Base-by-base conservation (phyloP, 2,888 invertebrate genomes). In the Drosophila glabriapex region DNA sequence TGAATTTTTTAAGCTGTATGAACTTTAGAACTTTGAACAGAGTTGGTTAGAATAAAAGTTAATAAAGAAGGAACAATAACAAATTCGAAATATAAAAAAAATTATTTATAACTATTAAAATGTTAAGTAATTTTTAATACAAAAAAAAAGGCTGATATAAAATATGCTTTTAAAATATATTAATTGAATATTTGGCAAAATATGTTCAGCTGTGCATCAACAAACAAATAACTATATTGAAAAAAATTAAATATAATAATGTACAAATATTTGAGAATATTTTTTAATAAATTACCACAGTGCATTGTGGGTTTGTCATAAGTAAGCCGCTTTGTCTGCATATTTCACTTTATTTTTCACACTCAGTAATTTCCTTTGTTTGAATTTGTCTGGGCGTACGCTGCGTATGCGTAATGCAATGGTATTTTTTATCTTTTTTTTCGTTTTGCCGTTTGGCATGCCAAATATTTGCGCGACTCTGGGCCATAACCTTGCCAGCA, bases 331-430 rank as follows among this genome's bases (percentile, higher is more conserved):
- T 76, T 77, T 77, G 60, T 52, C 59, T 55, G 81, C 66, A 76
- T 72, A 83, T 83, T 81, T 83, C 78, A 78, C 83, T 83, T 83
- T 83, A 90, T 80, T 77, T 89, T 90, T 90, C 84, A 83, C 86
- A 87, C 91, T 82, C 78, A 76, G 80, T 90, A 89, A 87, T 86
- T 86, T 89, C 52, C 77, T 77, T 77, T 78, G 78, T 81, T 81
- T 60, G 58, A 71, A 62, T 69, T 63, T 66, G 82, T 68, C 37
- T 39, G 60, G 85, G 85, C 82, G 78, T 71, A 68, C 78, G 46
- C 53, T 78, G 89, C 85, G 90, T 86, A 86, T 88, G 83, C 81
- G 83, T 86, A 85, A 82, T 90, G 82, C 63, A 64, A 69, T 78
- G 82, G 67, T 53, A 68, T 78, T 73, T 75, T 46, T 53, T 53